Conservation (phyloP, 1,140 invertebrate species). For the Drosophila carrolli region DNA sequence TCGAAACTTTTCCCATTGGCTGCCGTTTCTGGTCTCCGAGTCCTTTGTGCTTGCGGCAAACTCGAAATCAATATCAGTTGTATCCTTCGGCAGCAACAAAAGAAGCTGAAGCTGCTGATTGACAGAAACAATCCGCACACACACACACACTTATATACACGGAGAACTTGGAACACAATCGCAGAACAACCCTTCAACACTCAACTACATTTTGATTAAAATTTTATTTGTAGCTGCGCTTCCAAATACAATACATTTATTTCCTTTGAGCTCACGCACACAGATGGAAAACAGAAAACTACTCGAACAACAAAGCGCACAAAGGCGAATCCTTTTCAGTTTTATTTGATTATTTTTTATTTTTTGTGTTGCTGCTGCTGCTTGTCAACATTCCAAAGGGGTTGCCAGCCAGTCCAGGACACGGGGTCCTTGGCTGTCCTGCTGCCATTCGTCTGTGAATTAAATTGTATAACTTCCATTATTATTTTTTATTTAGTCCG, state of each 20-base stretch:
- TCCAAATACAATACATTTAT: slow-evolving; percentile 66
- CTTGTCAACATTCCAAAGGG: slow-evolving; percentile 57
- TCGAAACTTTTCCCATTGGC: slow-evolving; percentile 79
- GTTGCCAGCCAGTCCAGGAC: slow-evolving; percentile 14
- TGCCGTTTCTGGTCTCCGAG: slow-evolving; percentile 30
- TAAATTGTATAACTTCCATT: slow-evolving; percentile 79
- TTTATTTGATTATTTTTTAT: slow-evolving; percentile 51
- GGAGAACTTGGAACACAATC: slow-evolving; percentile 30
- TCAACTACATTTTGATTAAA: slow-evolving; percentile 83
- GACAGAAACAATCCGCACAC: slow-evolving; percentile 76
- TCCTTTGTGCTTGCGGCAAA: slow-evolving; percentile 64
- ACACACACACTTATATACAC: slow-evolving; percentile 16
- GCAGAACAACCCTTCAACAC: slow-evolving; percentile 78
- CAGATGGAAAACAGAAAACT: slow-evolving; percentile 50
- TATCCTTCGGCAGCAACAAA: slow-evolving; percentile 80
- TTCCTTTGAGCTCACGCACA: slow-evolving; percentile 62
- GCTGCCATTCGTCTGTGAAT: slow-evolving; percentile 54
- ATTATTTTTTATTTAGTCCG: slow-evolving; percentile 54
- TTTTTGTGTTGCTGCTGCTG: slow-evolving; percentile 43
- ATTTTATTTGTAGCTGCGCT: slow-evolving; percentile 78
- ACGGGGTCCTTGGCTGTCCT: slow-evolving; percentile 28
- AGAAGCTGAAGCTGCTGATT: slow-evolving; percentile 79
- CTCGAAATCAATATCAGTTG: slow-evolving; percentile 82
- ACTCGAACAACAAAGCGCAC: slow-evolving; percentile 77
- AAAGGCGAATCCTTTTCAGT: slow-evolving; percentile 71